Evolutionary conservation across 53 echinoderm and acorn worm genomes (phyloP).

Genomic region (Antedon mediterranea): DNA sequence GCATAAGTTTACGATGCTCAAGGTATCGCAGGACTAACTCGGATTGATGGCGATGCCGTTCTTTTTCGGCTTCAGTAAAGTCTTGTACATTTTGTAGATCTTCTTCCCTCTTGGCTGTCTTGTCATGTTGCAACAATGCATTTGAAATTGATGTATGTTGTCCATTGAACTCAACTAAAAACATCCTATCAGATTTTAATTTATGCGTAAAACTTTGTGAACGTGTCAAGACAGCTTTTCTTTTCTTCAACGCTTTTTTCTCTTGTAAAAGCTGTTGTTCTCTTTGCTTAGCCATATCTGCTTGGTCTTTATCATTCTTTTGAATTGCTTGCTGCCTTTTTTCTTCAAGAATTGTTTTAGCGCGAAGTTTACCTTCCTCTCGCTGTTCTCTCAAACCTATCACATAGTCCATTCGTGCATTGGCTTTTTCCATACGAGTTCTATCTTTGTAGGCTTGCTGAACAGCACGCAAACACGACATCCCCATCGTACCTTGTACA

Average conservation of each 20-base stretch:
- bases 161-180: slow-evolving; percentile 59
- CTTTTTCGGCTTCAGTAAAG: slow-evolving; percentile 25
- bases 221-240: slow-evolving; percentile 32
- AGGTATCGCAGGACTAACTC: slow-evolving; percentile 68
- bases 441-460: slow-evolving; percentile 89
- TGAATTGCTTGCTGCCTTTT: slow-evolving; percentile 48
- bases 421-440: slow-evolving; percentile 36
- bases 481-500: slow-evolving; percentile 95
- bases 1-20: slow-evolving; percentile 84
- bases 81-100: slow-evolving; percentile 15
- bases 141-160: slow-evolving; percentile 95
- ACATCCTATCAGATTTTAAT: slow-evolving; percentile 30
- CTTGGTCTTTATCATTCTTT: slow-evolving; percentile 46
- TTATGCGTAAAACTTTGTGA: slow-evolving; percentile 20
- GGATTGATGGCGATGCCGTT: slow-evolving; percentile 35
- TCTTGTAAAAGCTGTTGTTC: slow-evolving; percentile 32
- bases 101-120: slow-evolving; percentile 34
- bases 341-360: slow-evolving; percentile 64
- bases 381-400: slow-evolving; percentile 40
- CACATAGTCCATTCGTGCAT: slow-evolving; percentile 44
- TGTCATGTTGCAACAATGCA: slow-evolving; percentile 69
- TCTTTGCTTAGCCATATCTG: slow-evolving; percentile 24
- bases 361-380: slow-evolving; percentile 34
- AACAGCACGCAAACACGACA: slow-evolving; percentile 75
- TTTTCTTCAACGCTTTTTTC: slow-evolving; percentile 22